Evolutionary conservation across 2,888 invertebrate genomes (phyloP), one percentile per base, ranked within the genome.

Genomic region (Papilio protenor): DNA sequence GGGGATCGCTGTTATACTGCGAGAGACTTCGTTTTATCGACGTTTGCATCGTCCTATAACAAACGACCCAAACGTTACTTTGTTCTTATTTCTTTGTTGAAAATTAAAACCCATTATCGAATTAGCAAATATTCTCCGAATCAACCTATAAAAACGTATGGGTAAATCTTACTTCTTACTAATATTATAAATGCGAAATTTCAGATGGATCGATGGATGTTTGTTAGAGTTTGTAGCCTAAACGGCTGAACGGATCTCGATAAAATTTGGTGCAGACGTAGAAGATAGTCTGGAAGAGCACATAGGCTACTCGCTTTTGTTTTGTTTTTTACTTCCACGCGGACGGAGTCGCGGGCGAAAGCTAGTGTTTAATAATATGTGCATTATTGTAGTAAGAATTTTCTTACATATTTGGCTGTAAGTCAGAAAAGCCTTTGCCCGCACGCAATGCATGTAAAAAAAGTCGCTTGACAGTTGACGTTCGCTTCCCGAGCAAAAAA

Each of bases 1-100:
- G 33, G 45, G 66, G 8, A 27, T 57, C 66, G 57, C 27, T 59
- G 66, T 49, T 8, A 8, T 64, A 52, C 76, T 76, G 40, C 23
- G n/a, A 27, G 23, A 14, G 18, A 49, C 8, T 49, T 49, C 49
- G 47, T 33, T 33, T 64, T 66, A 45, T 66, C 66, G 66, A 66
- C 66, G 12, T 66, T 45, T n/a, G 45, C 40, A 27, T 14, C n/a
- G 27, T 27, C 12, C 59, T 27, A 23, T 14, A 59, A 59, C 14
- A 27, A 14, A 23, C n/a, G 14, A 14, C 59, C 21, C n/a, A n/a
- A 23, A 16, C 27, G 12, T 61, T 59, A 23, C 5, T 61, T 61
- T 61, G 27, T 61, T 61, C 27, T 27, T 16, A 61, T 16, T 61
- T 61, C 27, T 61, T 27, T 61, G 21, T 61, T 59, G 12, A 59